phyloP scores from a whole-genome alignment of 2,113 vertebrate genomes.

The Pipra filicauda region DNA sequence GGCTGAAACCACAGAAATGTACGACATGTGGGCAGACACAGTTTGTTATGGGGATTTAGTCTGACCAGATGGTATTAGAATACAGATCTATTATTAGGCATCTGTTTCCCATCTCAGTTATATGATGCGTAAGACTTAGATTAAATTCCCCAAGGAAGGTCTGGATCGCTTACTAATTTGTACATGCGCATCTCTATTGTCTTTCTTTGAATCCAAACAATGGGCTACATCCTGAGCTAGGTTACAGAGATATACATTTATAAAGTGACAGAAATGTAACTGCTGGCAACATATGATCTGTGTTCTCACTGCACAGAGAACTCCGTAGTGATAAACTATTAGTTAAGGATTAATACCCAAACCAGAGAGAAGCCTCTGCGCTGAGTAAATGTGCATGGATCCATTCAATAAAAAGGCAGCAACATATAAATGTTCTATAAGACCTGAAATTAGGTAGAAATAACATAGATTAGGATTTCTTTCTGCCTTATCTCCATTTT shows the following conservation, averaged over 20 bases:
- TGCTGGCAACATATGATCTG: neutral
- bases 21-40: neutral
- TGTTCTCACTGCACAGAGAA: neutral
- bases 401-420: neutral
- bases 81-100: slow-evolving; percentile 57
- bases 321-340: neutral
- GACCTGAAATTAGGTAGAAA: neutral
- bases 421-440: neutral
- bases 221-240: neutral
- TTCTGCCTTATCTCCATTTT: neutral
- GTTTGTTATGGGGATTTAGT: slow-evolving; percentile 17
- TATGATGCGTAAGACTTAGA: neutral
- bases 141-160: slow-evolving; percentile 19
- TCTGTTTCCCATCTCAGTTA: slow-evolving; percentile 43
- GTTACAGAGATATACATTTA: neutral
- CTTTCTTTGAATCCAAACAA: neutral
- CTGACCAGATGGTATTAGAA: slow-evolving; percentile 58
- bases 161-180: slow-evolving; percentile 8
- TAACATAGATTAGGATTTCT: neutral
- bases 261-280: neutral
- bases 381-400: neutral
- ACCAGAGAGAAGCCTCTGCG: neutral
- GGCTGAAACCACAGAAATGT: slow-evolving; percentile 57
- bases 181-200: neutral
- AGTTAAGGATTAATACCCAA: neutral